phyloP scores from a whole-genome alignment of 92 coral and sea anemone species.

The Porites rus region DNA sequence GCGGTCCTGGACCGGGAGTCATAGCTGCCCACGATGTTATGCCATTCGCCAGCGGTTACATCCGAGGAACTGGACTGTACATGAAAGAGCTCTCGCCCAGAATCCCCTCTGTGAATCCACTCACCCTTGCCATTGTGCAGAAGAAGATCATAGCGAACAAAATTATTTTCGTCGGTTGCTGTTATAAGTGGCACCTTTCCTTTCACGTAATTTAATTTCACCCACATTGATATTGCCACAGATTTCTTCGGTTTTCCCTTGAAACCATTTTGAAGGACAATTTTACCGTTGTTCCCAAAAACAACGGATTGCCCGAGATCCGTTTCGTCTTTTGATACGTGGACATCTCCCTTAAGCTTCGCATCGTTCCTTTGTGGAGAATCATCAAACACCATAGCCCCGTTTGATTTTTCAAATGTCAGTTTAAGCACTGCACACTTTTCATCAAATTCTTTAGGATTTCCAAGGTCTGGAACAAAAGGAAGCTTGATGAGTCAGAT shows the following conservation, averaged over 20 bases:
- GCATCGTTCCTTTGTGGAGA: slow-evolving; percentile 80
- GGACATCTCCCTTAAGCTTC: slow-evolving; percentile 72
- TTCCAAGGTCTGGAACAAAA: slow-evolving; percentile 61
- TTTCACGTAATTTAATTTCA: slow-evolving; percentile 51
- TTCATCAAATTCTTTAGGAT: slow-evolving; percentile 74
- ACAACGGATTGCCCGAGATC: slow-evolving; percentile 69
- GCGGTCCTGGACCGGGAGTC: slow-evolving; percentile 58
- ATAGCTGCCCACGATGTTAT: slow-evolving; percentile 78
- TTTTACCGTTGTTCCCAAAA: slow-evolving; percentile 77
- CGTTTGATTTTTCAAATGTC: slow-evolving; percentile 73
- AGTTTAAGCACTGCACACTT: slow-evolving; percentile 80
- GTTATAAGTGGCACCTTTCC: slow-evolving; percentile 78
- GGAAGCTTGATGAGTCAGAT: not conserved
- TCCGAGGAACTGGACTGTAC: slow-evolving; percentile 75
- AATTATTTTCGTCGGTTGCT: slow-evolving; percentile 61
- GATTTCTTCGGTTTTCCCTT: slow-evolving; percentile 87
- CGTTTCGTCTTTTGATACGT: slow-evolving; percentile 55
- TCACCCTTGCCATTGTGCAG: slow-evolving; percentile 74
- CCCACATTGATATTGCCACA: slow-evolving; percentile 90
- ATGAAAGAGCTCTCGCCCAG: slow-evolving; percentile 77
- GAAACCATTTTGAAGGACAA: slow-evolving; percentile 61
- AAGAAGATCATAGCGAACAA: slow-evolving; percentile 69
- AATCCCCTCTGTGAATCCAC: slow-evolving; percentile 83
- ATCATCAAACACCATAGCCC: slow-evolving; percentile 67
- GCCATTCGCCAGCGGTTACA: slow-evolving; percentile 80